These are phyloP conservation scores for Hypotaenidia philippensis DNA, from an alignment of 2,797 vertebrate species.

Conservation along the genomic window DNA sequence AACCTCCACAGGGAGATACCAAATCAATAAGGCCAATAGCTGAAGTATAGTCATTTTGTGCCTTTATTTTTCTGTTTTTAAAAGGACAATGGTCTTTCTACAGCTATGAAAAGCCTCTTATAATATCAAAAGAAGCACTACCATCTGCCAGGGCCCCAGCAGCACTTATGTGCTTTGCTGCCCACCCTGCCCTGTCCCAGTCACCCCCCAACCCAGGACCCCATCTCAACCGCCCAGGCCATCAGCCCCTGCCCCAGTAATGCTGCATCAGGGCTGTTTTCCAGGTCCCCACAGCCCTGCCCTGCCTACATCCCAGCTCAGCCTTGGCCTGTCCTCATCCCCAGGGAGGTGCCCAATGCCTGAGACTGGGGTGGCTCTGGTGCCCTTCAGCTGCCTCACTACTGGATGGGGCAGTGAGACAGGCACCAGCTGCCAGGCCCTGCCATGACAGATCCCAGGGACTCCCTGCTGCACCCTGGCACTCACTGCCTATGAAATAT, in stretches of 20 bases:
- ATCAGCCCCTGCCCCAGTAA: background rate
- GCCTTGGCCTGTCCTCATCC: rapidly evolving
- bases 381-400: rapidly evolving
- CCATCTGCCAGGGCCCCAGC: background rate
- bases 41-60: background rate
- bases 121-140: background rate
- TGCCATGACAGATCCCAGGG: background rate
- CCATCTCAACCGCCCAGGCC: background rate
- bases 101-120: background rate
- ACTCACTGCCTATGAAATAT: background rate
- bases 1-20: background rate
- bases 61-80: slow-evolving; percentile 8
- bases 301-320: background rate
- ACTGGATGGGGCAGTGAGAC: rapidly evolving
- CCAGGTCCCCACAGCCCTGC: background rate
- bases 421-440: rapidly evolving
- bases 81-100: background rate
- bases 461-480: background rate
- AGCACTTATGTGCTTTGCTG: background rate
- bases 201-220: background rate
- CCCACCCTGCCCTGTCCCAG: rapidly evolving
- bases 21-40: slow-evolving; percentile 42
- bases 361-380: rapidly evolving
- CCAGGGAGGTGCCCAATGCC: rapidly evolving
- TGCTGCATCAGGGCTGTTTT: rapidly evolving